phyloP scores from a whole-genome alignment of 92 coral and sea anemone genomes.

The Porites evermanni region DNA sequence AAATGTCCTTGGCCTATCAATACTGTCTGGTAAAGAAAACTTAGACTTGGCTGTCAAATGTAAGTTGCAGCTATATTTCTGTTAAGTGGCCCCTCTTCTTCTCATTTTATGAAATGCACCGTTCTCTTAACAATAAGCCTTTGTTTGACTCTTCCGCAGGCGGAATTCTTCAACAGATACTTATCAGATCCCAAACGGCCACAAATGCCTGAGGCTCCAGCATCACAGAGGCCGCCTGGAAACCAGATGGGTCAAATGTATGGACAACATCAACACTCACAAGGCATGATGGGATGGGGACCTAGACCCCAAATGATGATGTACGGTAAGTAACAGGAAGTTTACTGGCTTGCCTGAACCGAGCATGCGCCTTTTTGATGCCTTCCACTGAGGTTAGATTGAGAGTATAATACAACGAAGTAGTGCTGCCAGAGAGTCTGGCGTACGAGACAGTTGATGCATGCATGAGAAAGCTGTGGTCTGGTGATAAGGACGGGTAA shows the following conservation, averaged over 20 bases:
- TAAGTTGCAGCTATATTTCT: no score
- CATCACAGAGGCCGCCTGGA: slow-evolving; percentile 74
- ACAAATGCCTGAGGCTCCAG: slow-evolving; percentile 69
- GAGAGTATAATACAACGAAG: no score
- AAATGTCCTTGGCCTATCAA: not conserved
- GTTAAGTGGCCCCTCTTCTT: no score
- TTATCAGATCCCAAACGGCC: slow-evolving; percentile 94
- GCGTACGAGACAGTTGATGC: no score
- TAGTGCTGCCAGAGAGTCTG: no score
- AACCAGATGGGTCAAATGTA: slow-evolving; percentile 81
- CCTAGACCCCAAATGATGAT: slow-evolving; percentile 91
- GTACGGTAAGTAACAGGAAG: slow-evolving; percentile 72
- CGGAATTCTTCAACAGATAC: slow-evolving; percentile 91
- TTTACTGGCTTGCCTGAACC: not conserved
- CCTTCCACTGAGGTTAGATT: no score
- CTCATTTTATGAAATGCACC: no score
- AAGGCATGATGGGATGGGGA: slow-evolving; percentile 93
- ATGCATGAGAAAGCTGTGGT: no score
- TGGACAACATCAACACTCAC: slow-evolving; percentile 82
- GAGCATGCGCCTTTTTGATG: not conserved
- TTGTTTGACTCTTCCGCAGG: slow-evolving; percentile 54
- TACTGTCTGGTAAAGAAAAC: not conserved
- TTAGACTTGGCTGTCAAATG: no score
- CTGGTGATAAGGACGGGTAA: no score
- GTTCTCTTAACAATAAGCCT: not conserved